These are phyloP conservation scores for Parauchenoglanis ngamensis DNA, from an alignment of 2,797 vertebrate genomes.

Conservation along the genomic window DNA sequence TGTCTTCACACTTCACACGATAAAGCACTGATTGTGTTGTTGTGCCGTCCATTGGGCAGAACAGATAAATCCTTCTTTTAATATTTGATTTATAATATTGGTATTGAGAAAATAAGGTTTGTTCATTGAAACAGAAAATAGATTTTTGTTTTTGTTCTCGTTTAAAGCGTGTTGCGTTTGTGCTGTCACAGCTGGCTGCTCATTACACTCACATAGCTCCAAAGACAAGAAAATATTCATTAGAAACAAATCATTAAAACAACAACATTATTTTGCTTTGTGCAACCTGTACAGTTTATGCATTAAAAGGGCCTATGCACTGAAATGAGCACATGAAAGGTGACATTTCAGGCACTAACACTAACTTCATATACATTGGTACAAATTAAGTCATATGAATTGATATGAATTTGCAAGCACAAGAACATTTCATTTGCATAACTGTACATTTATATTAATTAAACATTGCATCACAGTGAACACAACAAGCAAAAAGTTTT, in stretches of 20 bases:
- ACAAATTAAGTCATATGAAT: background rate
- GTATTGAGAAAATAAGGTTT: conserved; percentile 13
- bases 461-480: background rate
- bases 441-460: background rate
- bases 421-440: background rate
- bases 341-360: background rate
- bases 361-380: background rate
- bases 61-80: conserved; percentile 17
- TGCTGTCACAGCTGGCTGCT: conserved; percentile 11
- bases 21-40: conserved; percentile 23
- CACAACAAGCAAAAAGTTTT: background rate
- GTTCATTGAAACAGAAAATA: conserved; percentile 36
- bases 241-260: conserved; percentile 4
- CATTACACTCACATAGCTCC: background rate
- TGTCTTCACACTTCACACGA: conserved; percentile 24
- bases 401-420: background rate
- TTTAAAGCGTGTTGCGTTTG: conserved; percentile 18
- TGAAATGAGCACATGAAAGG: background rate
- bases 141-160: conserved; percentile 32
- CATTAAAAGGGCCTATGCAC: background rate
- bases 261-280: background rate
- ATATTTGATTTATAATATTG: conserved; percentile 19
- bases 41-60: background rate
- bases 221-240: conserved; percentile 22
- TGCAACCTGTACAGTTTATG: background rate